These are phyloP conservation scores for Andrena cerasifolii DNA, from an alignment of 1,140 invertebrate genomes.

Conservation along the genomic window DNA sequence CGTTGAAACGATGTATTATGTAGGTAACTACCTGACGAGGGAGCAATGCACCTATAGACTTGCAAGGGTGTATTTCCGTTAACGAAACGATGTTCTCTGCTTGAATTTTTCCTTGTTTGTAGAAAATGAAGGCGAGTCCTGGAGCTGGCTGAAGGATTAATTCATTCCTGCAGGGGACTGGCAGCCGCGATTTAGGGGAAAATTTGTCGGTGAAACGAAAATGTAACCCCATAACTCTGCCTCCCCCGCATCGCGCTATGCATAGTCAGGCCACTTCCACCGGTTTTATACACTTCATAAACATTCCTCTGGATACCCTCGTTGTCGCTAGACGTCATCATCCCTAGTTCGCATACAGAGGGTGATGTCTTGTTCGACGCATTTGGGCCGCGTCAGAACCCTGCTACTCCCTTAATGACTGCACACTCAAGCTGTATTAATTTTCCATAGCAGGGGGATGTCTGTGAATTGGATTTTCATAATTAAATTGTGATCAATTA, in stretches of 20 bases:
- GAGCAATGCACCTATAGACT: no score
- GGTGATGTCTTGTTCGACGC: slow-evolving; percentile 41
- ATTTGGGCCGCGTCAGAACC: not conserved
- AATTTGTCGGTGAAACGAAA: slow-evolving; percentile 57
- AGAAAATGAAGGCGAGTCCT: slow-evolving; percentile 4
- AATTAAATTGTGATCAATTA: not conserved
- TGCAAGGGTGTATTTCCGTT: not conserved
- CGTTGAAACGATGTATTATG: no score
- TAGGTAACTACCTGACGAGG: no score
- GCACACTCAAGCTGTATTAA: not conserved
- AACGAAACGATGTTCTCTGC: not conserved
- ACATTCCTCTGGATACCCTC: slow-evolving; percentile 46
- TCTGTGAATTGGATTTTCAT: not conserved
- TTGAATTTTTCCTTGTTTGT: not conserved
- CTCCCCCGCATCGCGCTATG: slow-evolving; percentile 1
- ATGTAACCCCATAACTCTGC: slow-evolving; percentile 46
- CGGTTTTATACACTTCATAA: slow-evolving; percentile 58
- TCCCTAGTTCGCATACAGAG: not conserved
- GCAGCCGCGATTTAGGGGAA: slow-evolving; percentile 24
- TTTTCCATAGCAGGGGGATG: not conserved
- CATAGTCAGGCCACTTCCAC: slow-evolving; percentile 20
- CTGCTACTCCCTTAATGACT: not conserved
- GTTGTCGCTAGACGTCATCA: slow-evolving; percentile 12
- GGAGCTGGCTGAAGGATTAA: slow-evolving; percentile 6
- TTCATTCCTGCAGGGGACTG: not conserved